Base-by-base conservation (phyloP, 2,113 vertebrate genomes). In the Ariopsis seemanni region DNA sequence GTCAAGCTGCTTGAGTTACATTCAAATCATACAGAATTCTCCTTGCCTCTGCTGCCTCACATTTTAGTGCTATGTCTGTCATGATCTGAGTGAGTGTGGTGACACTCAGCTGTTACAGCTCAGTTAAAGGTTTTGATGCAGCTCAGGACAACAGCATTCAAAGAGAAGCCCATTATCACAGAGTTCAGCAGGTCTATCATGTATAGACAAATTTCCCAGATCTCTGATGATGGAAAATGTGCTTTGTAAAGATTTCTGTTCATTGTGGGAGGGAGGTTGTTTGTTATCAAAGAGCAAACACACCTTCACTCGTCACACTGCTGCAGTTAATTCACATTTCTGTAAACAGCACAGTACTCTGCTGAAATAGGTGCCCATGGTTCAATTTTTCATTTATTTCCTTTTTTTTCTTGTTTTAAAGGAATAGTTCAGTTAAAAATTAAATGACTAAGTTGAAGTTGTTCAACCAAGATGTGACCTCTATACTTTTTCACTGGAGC, bases 221-320 rank as follows among this genome's bases (percentile, higher is more conserved):
- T 78, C 84, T 88, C 63, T 84, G 52, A 34, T 67, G 69, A 71
- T 67, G 58, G 58, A 42, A 82, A 77, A 80, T 84, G 34, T 62
- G 34, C 72, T 34, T 84, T 89, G 55, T 58, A 30, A 55, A 55
- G 53, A 34, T 77, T 85, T 75, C 53, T 74, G 52, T 80, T 57
- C 20, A 58, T 84, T 84, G 27, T 5, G 8, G 83, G n/a, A 52
- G 50, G 58, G 72, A 52, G 81, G n/a, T 89, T 67, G 63, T 75
- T 82, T 82, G 34, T 83, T 83, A 83, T 87, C 65, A 34, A 69
- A 58, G 20, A 79, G 71, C 84, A 77, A 60, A 62, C 52, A 86
- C 83, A 34, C 7, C 57, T 50, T 63, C 72, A 60, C 65, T 83
- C 77, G 25, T 83, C 84, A 85, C 53, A 75, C 81, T 67, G 9